Evolutionary conservation across 2,113 vertebrate species (phyloP), one percentile per base, ranked within the genome.

Genomic region (Vulpes vulpes): DNA sequence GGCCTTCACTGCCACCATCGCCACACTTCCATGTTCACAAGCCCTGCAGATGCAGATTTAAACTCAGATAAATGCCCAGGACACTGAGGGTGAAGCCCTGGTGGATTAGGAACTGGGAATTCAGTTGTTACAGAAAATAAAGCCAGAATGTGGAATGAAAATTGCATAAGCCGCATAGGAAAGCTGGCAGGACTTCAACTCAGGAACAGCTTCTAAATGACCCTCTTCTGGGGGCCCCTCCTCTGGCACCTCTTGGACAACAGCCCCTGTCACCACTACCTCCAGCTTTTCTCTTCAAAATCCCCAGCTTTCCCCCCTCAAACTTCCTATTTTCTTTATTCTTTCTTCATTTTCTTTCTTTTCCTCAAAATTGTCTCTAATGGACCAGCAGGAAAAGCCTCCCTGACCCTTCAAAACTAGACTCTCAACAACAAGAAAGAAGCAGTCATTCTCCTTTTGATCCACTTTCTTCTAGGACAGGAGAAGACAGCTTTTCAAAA

Each of bases 231-330:
- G 2, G 27, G 57, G 4, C 4, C 27, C 49, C 53, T 60, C 49
- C 0, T 1, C 0, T 0, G 17, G 51, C n/a, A 3, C 27, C 17
- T 89, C 38, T 9, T 0, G 0, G 6, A 4, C 51, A 51, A 38
- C 15, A 14, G 27, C 5, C 0, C 30, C 15, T 60, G 25, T 67
- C 32, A 2, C 30, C 2, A 30, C 78, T 35, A 1, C 27, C 49
- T 83, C 35, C 49, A 35, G 25, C 8, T 79, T 96, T 55, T 55
- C 84, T 64, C 81, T 32, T 88, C 22, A 30, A 59, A 62, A 57
- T 19, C 53, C 19, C 57, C 73, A 15, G 19, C 20, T 89, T 73
- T 84, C 9, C 12, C 12, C 4, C 7, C 32, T 6, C 2, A 55
- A 78, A 84, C 22, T 10, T 5, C 20, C 5, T 43, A 30, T 73